Evolutionary conservation across 30 jellyfish, hydroid and myxozoan species (phyloP), one percentile per base, ranked within the genome.

Genomic region (Aurelia sp.): DNA sequence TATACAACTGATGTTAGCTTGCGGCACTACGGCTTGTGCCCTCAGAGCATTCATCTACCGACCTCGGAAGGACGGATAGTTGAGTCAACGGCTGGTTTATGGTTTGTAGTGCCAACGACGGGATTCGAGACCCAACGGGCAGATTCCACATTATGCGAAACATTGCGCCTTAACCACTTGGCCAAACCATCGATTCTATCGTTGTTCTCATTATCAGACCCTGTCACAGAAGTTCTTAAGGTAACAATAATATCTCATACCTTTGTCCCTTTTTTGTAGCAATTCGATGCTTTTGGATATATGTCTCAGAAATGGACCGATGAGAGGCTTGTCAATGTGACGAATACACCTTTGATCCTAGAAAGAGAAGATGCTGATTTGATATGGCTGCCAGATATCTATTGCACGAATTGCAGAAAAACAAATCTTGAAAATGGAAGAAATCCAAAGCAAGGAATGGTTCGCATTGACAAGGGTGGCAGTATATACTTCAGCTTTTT

Each of bases 331-430:
- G 86, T 44, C 7, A 53, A 73, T 15, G 30, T 59, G 33, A 33
- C 40, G 15, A 57, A 76, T 9, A 51, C 84, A 44, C 88, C 71
- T 0, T 13, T 86, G 63, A 47, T 77, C 47, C 81, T 86, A 44
- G 52, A 70, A 21, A 70, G 79, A 20, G 30, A 47, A 12, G 95
- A 85, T 74, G 79, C 33, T 51, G 19, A 57, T 13, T 57, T 31
- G 1, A 19, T 85, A 44, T 85, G 95, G 95, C 64, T 75, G 59
- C 95, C 95, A 1, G 95, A 85, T 60, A n/a, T 85, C 1, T 73
- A 72, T 37, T 85, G 95, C 75, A 57, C 76, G 11, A 85, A 85
- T 82, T 85, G 95, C 44, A 48, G 86, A 47, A 82, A 52, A 21
- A 69, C 75, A 52, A 55, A 76, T 41, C 78, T 85, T 15, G 70